Conservation (phyloP, 2,888 invertebrate genomes). For the Drosophila seclusa region DNA sequence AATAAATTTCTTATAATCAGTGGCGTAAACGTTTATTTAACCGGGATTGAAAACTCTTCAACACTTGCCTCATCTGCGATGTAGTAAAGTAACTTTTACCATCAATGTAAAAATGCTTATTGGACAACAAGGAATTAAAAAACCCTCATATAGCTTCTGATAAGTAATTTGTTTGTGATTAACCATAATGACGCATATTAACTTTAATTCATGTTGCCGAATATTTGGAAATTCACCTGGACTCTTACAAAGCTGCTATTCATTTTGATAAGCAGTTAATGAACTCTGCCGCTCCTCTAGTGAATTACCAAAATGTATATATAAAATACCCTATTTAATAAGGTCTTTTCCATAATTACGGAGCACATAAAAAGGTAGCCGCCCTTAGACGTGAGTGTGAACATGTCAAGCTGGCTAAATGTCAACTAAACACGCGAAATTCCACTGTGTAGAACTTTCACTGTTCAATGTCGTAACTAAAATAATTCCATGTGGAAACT, state of each 20-base stretch:
- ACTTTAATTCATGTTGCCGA: neutral
- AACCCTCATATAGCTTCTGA: neutral
- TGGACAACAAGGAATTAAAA: too few relatives aligned
- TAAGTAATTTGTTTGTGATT: constrained; percentile 1
- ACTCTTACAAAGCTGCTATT: neutral
- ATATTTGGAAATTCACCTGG: neutral
- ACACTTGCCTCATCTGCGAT: neutral
- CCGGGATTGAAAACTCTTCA: neutral
- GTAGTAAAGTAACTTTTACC: neutral
- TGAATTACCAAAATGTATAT: constrained; percentile 23
- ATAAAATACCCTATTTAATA: constrained; percentile 48
- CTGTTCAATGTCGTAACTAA: constrained; percentile 70
- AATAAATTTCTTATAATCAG: constrained; percentile 36
- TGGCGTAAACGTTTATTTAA: neutral
- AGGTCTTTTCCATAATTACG: constrained; percentile 57
- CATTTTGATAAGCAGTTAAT: constrained; percentile 40
- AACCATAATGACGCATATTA: neutral
- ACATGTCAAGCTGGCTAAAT: constrained; percentile 83
- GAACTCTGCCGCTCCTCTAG: constrained; percentile 48
- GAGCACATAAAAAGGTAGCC: constrained; percentile 65
- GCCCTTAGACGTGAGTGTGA: constrained; percentile 74
- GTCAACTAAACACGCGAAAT: constrained; percentile 83
- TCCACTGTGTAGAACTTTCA: constrained; percentile 78
- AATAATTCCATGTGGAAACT: constrained; percentile 42
- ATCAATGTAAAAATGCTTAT: neutral